phyloP scores from a whole-genome alignment of 2,113 vertebrate species.

The Nothobranchius furzeri region DNA sequence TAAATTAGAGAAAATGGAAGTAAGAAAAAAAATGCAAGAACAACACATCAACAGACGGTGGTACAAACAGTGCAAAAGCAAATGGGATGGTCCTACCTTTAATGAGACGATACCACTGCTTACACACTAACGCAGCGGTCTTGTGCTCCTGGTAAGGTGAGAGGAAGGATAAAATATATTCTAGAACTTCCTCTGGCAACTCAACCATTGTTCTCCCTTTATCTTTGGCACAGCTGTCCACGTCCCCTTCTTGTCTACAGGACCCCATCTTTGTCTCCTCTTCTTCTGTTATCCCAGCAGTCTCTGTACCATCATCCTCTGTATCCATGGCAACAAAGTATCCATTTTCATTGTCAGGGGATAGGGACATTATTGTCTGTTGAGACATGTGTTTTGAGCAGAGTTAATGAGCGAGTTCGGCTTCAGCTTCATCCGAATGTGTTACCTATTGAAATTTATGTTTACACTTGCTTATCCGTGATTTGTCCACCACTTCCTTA shows the following conservation, averaged over 20 bases:
- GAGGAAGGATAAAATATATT: slow-evolving; percentile 97
- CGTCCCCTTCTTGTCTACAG: slow-evolving; percentile 63
- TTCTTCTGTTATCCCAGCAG: slow-evolving; percentile 79
- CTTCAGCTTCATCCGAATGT: background rate
- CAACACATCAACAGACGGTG: too few relatives aligned
- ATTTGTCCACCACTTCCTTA: background rate
- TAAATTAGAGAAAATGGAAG: slow-evolving; percentile 51
- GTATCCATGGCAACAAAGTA: slow-evolving; percentile 93
- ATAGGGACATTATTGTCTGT: slow-evolving; percentile 89
- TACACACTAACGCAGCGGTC: slow-evolving; percentile 95
- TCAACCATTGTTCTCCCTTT: slow-evolving; percentile 85
- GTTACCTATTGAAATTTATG: background rate
- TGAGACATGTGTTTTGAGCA: slow-evolving; percentile 44
- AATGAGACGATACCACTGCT: slow-evolving; percentile 98
- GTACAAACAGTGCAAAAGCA: background rate
- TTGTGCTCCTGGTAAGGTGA: slow-evolving; percentile 99
- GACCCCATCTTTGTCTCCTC: slow-evolving; percentile 67
- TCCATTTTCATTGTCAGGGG: slow-evolving; percentile 91
- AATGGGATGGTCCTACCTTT: slow-evolving; percentile 83
- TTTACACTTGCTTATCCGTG: background rate
- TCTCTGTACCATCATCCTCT: slow-evolving; percentile 79
- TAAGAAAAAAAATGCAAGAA: background rate
- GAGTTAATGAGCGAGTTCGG: background rate
- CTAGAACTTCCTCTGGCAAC: slow-evolving; percentile 95
- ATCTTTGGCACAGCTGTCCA: slow-evolving; percentile 61